Conservation (phyloP, 2,113 vertebrate genomes). For the Hydrolagus affinis region DNA sequence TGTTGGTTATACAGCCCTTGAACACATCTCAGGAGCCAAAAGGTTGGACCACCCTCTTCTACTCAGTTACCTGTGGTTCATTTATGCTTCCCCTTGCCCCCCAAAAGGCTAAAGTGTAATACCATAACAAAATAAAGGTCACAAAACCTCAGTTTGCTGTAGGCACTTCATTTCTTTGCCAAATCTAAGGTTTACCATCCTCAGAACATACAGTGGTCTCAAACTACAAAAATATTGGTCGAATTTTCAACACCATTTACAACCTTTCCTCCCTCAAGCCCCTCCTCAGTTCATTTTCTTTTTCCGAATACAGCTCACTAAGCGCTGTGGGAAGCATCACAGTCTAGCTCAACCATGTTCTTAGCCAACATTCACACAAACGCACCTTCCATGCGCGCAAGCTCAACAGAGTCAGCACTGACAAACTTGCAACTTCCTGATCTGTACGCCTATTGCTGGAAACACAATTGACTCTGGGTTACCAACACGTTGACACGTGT, state of each 20-base stretch:
- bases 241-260: background rate
- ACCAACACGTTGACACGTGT: too few relatives aligned
- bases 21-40: too few relatives aligned
- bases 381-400: too few relatives aligned
- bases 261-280: background rate
- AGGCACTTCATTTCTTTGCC: constrained; percentile 4
- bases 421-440: too few relatives aligned
- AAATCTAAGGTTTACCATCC: background rate
- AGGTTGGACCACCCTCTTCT: background rate
- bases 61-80: constrained; percentile 23
- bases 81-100: background rate
- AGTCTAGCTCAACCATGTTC: too few relatives aligned
- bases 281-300: background rate
- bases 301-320: background rate
- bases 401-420: too few relatives aligned
- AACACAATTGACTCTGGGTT: too few relatives aligned
- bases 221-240: background rate
- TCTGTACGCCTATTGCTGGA: too few relatives aligned
- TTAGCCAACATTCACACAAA: too few relatives aligned
- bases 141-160: background rate
- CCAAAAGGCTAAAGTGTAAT: constrained; percentile 25
- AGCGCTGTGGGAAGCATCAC: too few relatives aligned
- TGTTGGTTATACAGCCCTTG: too few relatives aligned
- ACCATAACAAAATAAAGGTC: constrained; percentile 27
- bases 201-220: background rate